phyloP scores from a whole-genome alignment of 2,113 vertebrate genomes.

The Aythya baeri region DNA sequence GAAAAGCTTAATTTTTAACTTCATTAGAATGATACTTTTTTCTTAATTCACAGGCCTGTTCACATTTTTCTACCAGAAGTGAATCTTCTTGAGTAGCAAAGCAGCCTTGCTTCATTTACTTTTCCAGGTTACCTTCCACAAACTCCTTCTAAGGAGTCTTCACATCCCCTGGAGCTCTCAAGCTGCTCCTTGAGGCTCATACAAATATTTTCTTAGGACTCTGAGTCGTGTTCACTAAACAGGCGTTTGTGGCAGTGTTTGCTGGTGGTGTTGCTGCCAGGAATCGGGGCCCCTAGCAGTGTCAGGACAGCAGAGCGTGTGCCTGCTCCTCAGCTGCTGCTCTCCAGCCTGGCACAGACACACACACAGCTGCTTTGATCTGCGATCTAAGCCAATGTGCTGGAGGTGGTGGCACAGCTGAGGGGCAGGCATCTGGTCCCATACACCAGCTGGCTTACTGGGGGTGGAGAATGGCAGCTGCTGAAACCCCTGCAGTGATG shows the following conservation, averaged over 20 bases:
- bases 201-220: not conserved
- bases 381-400: not conserved
- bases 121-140: not conserved
- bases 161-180: not conserved
- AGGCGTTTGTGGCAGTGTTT: not conserved
- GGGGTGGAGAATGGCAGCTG: not conserved
- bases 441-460: accelerated
- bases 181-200: not conserved
- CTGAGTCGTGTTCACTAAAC: not conserved
- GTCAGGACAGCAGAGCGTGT: not conserved
- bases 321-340: not conserved
- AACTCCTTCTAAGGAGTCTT: not conserved
- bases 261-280: not conserved
- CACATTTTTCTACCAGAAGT: not conserved
- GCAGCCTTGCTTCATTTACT: not conserved
- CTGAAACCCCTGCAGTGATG: not conserved
- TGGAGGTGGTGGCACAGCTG: not conserved
- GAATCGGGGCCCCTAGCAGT: not conserved
- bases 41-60: not conserved
- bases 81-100: not conserved
- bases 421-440: not conserved
- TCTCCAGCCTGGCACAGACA: not conserved
- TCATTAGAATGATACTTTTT: not conserved
- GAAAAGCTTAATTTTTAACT: not conserved
- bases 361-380: not conserved